Base-by-base conservation (phyloP, 2,888 invertebrate genomes). In the Abrostola tripartita region DNA sequence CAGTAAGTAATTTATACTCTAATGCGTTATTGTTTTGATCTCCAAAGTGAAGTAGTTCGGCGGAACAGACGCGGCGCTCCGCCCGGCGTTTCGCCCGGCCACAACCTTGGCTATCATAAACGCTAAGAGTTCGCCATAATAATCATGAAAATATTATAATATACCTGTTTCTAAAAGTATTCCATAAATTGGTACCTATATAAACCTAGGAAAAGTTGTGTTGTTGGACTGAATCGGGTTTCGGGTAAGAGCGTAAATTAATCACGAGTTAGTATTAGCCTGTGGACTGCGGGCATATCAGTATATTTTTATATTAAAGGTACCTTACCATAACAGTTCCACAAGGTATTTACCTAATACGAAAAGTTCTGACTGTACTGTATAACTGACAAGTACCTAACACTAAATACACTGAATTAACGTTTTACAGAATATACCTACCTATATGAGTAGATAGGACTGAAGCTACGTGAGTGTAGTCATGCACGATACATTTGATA, bases 1-100 rank as follows among this genome's bases (percentile, higher is more conserved):
- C 78, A 56, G 65, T 57, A 61, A 74, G 71, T 68, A 63, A 71
- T 62, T 65, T 67, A 53, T 68, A 59, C 55, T 59, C 68, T 77
- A 79, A 79, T 74, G 78, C 71, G 76, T 76, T 76, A 79, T 79
- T 79, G 74, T 79, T 69, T 76, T 64, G 72, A 66, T 71, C 61
- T 64, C 11, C 47, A 11, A 49, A 35, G 37, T 10, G 60, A 52
- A 60, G 67, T 50, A 62, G 44, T 9, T 61, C 14, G 14, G 47
- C 36, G 47, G 44, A 62, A 9, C 63, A 71, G 59, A 63, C 59
- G 56, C 67, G 12, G 41, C 56, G 6, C 35, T 24, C 53, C 5
- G 49, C 55, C 49, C 67, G 12, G 41, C 56, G 6, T 12, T 24
- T 50, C 5, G 49, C 55, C 49, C 24, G 6, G 40, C 6, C 40